Conservation (phyloP, 2,113 vertebrate species). For the Polypterus senegalus region DNA sequence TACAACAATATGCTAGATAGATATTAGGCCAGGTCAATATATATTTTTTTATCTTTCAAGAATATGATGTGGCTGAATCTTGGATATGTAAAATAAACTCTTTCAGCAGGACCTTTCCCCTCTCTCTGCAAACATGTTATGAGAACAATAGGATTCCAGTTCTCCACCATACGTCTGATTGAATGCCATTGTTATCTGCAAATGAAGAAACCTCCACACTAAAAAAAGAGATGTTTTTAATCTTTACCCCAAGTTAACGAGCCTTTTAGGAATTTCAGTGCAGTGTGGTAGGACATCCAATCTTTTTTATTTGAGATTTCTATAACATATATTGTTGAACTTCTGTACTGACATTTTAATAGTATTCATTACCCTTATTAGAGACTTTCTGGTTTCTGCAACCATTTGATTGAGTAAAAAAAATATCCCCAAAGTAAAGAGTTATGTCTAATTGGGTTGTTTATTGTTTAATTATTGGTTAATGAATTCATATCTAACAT, state of each 20-base stretch:
- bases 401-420: too few relatives aligned
- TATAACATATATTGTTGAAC: background rate
- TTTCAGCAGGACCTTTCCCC: constrained; percentile 28
- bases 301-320: background rate
- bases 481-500: constrained; percentile 31
- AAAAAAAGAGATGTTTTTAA: constrained; percentile 1
- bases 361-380: too few relatives aligned
- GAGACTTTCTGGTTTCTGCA: too few relatives aligned
- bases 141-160: constrained; percentile 27
- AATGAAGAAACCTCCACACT: constrained; percentile 16
- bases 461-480: constrained; percentile 11
- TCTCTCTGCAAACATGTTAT: constrained; percentile 17
- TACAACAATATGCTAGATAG: too few relatives aligned
- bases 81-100: constrained; percentile 47
- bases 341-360: background rate
- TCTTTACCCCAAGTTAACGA: constrained; percentile 11
- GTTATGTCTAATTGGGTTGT: too few relatives aligned
- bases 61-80: constrained; percentile 49
- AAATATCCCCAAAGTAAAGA: too few relatives aligned
- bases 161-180: constrained; percentile 30
- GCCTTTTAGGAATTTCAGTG: constrained; percentile 7
- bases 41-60: too few relatives aligned
- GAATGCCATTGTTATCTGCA: constrained; percentile 23
- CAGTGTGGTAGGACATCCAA: constrained; percentile 9
- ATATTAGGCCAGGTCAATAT: too few relatives aligned